phyloP scores from a whole-genome alignment of 2,888 invertebrate species.

The Eilema caniola region DNA sequence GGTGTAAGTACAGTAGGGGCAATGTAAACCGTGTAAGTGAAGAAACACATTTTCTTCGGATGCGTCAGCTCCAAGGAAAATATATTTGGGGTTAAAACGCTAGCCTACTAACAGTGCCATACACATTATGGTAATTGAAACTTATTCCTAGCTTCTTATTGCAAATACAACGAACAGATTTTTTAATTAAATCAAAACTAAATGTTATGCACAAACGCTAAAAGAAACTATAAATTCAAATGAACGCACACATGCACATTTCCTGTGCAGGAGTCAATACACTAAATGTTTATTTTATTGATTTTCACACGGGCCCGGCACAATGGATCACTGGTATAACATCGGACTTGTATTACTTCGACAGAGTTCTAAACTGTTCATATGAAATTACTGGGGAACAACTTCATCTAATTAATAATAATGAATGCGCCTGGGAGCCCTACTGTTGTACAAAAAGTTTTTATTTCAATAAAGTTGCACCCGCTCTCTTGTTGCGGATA shows the following conservation, averaged over 20 bases:
- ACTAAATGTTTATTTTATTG: constrained; percentile 84
- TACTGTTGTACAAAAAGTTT: constrained; percentile 70
- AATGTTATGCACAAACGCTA: not conserved
- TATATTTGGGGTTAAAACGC: not conserved
- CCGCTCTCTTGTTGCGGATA: constrained; percentile 63
- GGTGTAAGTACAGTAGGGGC: constrained; percentile 28
- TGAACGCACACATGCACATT: constrained; percentile 35
- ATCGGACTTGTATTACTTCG: constrained; percentile 56
- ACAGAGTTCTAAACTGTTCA: constrained; percentile 72
- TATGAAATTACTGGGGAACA: constrained; percentile 75
- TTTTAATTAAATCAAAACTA: not conserved
- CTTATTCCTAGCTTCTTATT: not conserved
- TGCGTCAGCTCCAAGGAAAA: constrained; percentile 9
- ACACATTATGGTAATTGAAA: not conserved
- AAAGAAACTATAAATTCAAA: constrained; percentile 40
- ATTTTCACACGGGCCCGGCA: constrained; percentile 82
- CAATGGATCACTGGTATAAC: constrained; percentile 71
- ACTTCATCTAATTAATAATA: constrained; percentile 83
- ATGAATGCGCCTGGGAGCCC: constrained; percentile 76
- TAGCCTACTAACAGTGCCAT: not conserved
- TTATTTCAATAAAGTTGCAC: constrained; percentile 78
- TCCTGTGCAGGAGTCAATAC: constrained; percentile 59
- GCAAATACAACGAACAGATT: not conserved
- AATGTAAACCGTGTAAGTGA: constrained; percentile 22
- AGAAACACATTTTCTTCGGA: constrained; percentile 1